These are phyloP conservation scores for Aulostomus chinensis DNA, from an alignment of 2,797 vertebrate species.

Conservation along the genomic window DNA sequence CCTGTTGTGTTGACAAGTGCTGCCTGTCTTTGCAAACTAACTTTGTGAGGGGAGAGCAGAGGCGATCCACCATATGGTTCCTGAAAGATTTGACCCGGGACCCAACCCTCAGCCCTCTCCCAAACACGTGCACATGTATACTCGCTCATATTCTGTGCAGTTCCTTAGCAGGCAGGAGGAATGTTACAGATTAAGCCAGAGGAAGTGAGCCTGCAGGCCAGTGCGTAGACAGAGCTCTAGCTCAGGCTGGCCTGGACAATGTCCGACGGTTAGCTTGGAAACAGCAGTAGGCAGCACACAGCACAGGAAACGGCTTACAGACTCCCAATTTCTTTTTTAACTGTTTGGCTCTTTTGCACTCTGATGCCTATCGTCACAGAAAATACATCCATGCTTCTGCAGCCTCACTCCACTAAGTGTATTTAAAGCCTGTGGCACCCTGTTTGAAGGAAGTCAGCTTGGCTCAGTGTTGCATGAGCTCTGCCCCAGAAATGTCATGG, in stretches of 20 bases:
- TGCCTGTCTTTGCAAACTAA: slow-evolving; percentile 57
- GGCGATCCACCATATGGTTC: slow-evolving; percentile 75
- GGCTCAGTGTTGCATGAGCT: slow-evolving; percentile 37
- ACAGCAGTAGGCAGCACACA: slow-evolving; percentile 28
- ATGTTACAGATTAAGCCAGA: slow-evolving; percentile 67
- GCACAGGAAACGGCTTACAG: slow-evolving; percentile 52
- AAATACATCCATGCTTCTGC: slow-evolving; percentile 25
- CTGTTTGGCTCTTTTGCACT: slow-evolving; percentile 1
- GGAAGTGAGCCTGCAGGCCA: slow-evolving; percentile 61
- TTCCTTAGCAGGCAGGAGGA: slow-evolving; percentile 45
- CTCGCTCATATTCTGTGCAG: slow-evolving; percentile 27
- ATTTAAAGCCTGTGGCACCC: slow-evolving; percentile 45
- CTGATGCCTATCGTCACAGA: slow-evolving; percentile 34
- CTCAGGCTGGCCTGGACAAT: slow-evolving; percentile 65
- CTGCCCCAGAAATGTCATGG: slow-evolving; percentile 72
- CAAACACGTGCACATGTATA: background rate
- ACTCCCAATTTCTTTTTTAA: slow-evolving; percentile 2
- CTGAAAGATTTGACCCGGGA: slow-evolving; percentile 60
- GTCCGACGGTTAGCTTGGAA: slow-evolving; percentile 59
- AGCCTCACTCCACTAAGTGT: slow-evolving; percentile 27
- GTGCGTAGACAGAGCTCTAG: slow-evolving; percentile 49
- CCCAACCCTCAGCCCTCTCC: slow-evolving; percentile 23
- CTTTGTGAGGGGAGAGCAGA: slow-evolving; percentile 36
- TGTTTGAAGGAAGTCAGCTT: slow-evolving; percentile 40
- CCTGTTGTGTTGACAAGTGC: slow-evolving; percentile 74